phyloP scores from a whole-genome alignment of 2,113 vertebrate genomes.

The Cephalopholis sonnerati region DNA sequence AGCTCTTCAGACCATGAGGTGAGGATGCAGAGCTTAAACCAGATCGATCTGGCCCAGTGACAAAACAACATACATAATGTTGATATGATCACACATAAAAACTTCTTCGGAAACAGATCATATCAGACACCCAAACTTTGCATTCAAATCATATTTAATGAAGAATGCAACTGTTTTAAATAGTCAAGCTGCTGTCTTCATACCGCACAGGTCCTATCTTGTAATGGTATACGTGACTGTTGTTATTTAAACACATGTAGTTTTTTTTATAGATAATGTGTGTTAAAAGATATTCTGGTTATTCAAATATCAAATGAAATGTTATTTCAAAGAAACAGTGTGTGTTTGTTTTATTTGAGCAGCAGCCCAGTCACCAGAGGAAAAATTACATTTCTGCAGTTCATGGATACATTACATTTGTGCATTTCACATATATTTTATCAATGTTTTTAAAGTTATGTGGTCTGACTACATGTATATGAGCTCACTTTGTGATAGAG shows the following conservation, averaged over 20 bases:
- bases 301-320: background rate
- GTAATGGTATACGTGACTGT: background rate
- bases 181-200: background rate
- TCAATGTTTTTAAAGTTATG: too few species aligned
- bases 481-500: too few species aligned
- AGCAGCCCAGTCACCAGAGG: too few species aligned
- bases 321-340: background rate
- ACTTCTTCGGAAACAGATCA: background rate
- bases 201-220: background rate
- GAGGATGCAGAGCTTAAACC: background rate
- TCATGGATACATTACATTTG: too few species aligned
- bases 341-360: background rate
- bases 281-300: background rate
- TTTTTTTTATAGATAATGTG: background rate
- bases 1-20: background rate
- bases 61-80: background rate
- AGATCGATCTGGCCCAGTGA: background rate
- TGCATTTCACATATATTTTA: too few species aligned
- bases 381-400: too few species aligned
- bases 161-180: background rate
- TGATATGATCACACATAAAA: background rate
- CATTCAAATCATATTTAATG: background rate
- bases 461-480: too few species aligned
- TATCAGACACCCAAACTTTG: background rate
- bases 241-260: too few species aligned